phyloP scores from a whole-genome alignment of 2,113 vertebrate genomes.

The Callipepla squamata region DNA sequence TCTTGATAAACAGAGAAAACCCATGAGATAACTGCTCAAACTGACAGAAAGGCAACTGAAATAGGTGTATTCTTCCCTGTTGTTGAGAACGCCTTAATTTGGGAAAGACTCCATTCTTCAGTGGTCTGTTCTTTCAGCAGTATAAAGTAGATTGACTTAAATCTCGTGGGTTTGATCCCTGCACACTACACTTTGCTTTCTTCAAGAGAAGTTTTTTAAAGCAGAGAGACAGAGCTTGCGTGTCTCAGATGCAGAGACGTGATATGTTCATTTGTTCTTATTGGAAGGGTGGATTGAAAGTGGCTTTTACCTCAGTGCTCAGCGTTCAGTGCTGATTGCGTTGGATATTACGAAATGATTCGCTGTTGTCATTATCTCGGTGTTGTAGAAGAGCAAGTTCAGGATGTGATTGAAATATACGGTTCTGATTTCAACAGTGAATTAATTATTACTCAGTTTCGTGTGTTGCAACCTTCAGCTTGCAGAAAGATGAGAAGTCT shows the following conservation, averaged over 20 bases:
- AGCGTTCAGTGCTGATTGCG: background rate
- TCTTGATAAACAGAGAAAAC: background rate
- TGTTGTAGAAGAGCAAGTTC: constrained; percentile 8
- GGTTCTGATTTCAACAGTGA: background rate
- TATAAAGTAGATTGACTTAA: background rate
- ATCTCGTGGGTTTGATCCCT: no score
- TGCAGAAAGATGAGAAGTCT: background rate
- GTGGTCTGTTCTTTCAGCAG: background rate
- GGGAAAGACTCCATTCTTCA: background rate
- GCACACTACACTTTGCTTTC: no score
- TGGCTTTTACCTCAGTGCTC: background rate
- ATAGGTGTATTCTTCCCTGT: background rate
- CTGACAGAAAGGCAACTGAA: background rate
- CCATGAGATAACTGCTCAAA: background rate
- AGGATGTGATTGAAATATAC: constrained; percentile 9
- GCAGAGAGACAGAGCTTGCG: background rate
- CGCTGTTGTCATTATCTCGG: background rate
- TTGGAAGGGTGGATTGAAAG: background rate
- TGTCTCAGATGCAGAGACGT: rapidly evolving
- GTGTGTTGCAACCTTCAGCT: background rate
- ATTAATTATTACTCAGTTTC: background rate
- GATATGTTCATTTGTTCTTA: background rate
- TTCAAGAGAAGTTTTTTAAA: background rate
- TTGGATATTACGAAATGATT: background rate
- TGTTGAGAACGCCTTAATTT: background rate